Evolutionary conservation across 2,888 invertebrate genomes (phyloP).

Genomic region (Rotaria magnacalcarata): DNA sequence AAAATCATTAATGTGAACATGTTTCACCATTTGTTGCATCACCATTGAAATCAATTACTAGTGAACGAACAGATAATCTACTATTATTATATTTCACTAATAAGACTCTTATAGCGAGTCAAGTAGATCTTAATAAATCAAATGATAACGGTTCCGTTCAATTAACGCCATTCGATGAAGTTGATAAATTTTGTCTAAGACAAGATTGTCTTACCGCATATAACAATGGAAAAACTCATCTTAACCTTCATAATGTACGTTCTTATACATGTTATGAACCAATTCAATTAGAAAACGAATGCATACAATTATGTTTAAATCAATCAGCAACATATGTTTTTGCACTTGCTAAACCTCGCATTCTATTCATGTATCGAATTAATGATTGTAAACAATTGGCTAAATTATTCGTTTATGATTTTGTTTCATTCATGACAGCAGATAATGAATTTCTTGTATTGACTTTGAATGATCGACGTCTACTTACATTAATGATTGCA

Average conservation of each 20-base stretch:
- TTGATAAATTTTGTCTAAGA: background rate
- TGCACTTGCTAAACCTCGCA: background rate
- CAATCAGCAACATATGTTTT: background rate
- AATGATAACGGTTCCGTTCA: background rate
- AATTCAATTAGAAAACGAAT: background rate
- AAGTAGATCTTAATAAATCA: too few relatives aligned
- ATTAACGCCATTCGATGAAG: background rate
- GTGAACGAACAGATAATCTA: background rate
- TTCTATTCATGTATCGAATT: slow-evolving; percentile 5
- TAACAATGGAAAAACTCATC: background rate
- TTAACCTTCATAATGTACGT: background rate
- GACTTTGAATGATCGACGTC: slow-evolving; percentile 37
- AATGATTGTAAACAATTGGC: slow-evolving; percentile 2
- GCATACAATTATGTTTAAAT: slow-evolving; percentile 32
- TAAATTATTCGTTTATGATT: slow-evolving; percentile 17
- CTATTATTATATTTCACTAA: too few relatives aligned
- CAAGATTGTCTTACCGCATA: background rate
- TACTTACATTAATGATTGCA: slow-evolving; percentile 33
- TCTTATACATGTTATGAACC: background rate
- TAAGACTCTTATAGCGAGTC: too few relatives aligned
- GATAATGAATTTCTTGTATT: slow-evolving; percentile 14
- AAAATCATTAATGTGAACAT: background rate
- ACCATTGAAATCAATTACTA: background rate
- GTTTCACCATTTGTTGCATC: background rate
- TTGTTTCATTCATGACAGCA: background rate